Conservation (phyloP, 2,888 invertebrate species). For the Lagria hirta region DNA sequence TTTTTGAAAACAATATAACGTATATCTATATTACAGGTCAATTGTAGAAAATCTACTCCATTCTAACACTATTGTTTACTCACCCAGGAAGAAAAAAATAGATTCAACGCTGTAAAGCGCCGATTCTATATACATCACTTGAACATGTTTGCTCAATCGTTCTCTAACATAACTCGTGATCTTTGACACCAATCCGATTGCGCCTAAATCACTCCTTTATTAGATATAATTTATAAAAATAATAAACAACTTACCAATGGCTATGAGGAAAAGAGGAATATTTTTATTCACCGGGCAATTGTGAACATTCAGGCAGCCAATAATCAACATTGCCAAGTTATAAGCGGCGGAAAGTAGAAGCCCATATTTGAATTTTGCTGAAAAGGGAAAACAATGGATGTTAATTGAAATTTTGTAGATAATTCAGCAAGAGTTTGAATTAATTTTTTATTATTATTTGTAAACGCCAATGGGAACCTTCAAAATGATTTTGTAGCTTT, state of each 20-base stretch:
- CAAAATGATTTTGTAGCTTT: too few species aligned
- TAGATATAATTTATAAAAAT: too few species aligned
- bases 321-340: slow-evolving; percentile 40
- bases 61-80: too few species aligned
- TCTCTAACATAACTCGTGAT: slow-evolving; percentile 32
- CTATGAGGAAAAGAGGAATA: slow-evolving; percentile 46
- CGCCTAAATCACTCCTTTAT: too few species aligned
- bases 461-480: too few species aligned
- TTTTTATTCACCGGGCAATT: slow-evolving; percentile 44
- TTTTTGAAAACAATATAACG: too few species aligned
- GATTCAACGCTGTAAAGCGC: slow-evolving; percentile 39
- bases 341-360: slow-evolving; percentile 38
- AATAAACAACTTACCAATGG: slow-evolving; percentile 37
- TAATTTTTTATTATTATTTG: too few species aligned
- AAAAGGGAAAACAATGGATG: slow-evolving; percentile 19
- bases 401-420: background rate
- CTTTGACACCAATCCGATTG: slow-evolving; percentile 42
- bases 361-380: slow-evolving; percentile 40
- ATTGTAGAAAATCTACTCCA: too few species aligned
- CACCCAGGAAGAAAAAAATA: slow-evolving; percentile 42
- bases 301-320: slow-evolving; percentile 41
- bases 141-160: slow-evolving; percentile 23
- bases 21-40: too few species aligned
- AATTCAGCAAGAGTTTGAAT: too few species aligned
- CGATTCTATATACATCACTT: slow-evolving; percentile 37